Conservation (phyloP, 2,113 vertebrate species). For the Apteryx owenii region DNA sequence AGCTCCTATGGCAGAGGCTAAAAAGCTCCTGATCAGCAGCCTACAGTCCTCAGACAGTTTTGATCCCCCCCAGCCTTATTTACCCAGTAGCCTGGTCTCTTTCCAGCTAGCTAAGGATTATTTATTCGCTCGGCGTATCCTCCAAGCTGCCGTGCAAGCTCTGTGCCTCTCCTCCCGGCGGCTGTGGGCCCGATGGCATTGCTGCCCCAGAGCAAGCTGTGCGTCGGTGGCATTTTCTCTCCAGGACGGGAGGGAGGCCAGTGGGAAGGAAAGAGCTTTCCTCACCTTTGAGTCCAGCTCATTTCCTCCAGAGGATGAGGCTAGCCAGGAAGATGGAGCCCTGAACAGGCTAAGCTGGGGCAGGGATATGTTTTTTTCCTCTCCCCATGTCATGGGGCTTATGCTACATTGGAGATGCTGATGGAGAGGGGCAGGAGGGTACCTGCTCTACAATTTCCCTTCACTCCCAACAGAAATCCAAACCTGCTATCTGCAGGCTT, state of each 20-base stretch:
- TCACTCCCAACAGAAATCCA: neutral
- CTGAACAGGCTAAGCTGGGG: fast-evolving
- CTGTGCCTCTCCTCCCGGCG: fast-evolving
- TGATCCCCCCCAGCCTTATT: neutral
- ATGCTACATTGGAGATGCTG: neutral
- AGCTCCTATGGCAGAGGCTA: neutral
- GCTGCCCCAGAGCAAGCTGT: neutral
- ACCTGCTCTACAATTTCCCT: neutral
- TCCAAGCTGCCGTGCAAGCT: neutral
- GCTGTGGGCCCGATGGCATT: fast-evolving
- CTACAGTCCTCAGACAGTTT: neutral
- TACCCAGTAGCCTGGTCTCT: neutral
- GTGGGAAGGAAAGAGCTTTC: neutral
- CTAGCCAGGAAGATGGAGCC: neutral
- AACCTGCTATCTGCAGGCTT: neutral
- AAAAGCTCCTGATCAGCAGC: neutral
- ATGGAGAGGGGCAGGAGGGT: neutral
- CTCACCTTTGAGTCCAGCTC: neutral
- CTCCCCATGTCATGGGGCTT: neutral
- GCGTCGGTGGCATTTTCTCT: neutral
- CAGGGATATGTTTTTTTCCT: neutral
- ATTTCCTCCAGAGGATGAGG: neutral
- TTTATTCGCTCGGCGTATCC: neutral
- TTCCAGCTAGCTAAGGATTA: neutral
- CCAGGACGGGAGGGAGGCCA: neutral